A percentile compares a stretch with the other conserved stretches of the same genome.
Conservation (phyloP, 2,113 vertebrate species). For the Mohoua ochrocephala region DNA sequence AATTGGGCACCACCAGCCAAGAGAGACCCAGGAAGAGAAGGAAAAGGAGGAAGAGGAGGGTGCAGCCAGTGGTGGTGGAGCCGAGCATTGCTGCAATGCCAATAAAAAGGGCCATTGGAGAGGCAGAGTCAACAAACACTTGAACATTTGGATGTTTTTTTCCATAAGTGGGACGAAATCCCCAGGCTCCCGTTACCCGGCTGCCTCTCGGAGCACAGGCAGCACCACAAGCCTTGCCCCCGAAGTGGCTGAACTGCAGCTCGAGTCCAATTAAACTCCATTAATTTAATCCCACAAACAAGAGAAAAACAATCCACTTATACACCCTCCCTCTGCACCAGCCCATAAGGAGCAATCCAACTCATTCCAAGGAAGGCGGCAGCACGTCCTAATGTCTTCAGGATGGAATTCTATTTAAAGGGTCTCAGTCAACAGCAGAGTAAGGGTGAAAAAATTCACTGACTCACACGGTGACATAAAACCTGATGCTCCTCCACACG, state of each 20-base stretch:
- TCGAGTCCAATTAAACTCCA: background rate
- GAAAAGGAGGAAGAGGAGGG: background rate
- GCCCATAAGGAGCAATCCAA: background rate
- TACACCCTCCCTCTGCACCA: background rate
- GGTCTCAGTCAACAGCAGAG: slow-evolving; percentile 33
- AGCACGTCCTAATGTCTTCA: background rate
- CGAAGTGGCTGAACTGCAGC: background rate
- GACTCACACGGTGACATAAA: slow-evolving; percentile 36
- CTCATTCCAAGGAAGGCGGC: background rate
- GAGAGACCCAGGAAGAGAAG: background rate
- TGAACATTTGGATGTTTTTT: background rate
- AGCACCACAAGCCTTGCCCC: background rate
- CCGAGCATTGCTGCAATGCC: background rate
- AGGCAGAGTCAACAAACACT: background rate
- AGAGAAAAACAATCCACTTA: background rate
- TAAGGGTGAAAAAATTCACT: slow-evolving; percentile 54
- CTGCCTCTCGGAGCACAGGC: background rate
- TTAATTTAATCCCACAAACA: background rate
- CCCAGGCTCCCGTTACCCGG: background rate
- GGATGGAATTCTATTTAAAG: slow-evolving; percentile 50
- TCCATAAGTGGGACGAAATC: background rate
- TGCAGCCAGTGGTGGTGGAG: background rate
- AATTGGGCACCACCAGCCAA: fast-evolving
- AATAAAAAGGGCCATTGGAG: background rate
- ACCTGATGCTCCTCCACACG: background rate